Conservation (phyloP, 1,140 invertebrate species). For the honey bee (Apis mellifera) region Amel_HAv3.1 CM009939.2:4459501-4460000, state of each 20-base stretch:
- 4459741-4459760: no score
- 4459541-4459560: neutral
- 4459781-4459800: constrained; percentile 19
- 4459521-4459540: neutral
- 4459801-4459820: constrained; percentile 60
- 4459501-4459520: neutral
- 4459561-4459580: neutral
- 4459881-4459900: constrained; percentile 22
- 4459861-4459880: constrained; percentile 44
- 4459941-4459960: constrained; percentile 65
- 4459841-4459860: constrained; percentile 55
- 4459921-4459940: constrained; percentile 64
- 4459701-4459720: constrained; percentile 19
- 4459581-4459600: neutral
- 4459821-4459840: constrained; percentile 53
- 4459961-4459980: constrained; percentile 75
- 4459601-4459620: neutral
- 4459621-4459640: neutral
- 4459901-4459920: constrained; percentile 40
- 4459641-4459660: neutral
- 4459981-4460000: constrained; percentile 63
- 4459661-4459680: neutral
- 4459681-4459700: neutral
- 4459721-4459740: neutral
- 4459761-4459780: no score